A percentile compares a stretch with the other conserved stretches of the same genome.
These are phyloP conservation scores for Acrossocheilus wenchowensis DNA, from an alignment of 2,797 vertebrate genomes.

Conservation along the genomic window DNA sequence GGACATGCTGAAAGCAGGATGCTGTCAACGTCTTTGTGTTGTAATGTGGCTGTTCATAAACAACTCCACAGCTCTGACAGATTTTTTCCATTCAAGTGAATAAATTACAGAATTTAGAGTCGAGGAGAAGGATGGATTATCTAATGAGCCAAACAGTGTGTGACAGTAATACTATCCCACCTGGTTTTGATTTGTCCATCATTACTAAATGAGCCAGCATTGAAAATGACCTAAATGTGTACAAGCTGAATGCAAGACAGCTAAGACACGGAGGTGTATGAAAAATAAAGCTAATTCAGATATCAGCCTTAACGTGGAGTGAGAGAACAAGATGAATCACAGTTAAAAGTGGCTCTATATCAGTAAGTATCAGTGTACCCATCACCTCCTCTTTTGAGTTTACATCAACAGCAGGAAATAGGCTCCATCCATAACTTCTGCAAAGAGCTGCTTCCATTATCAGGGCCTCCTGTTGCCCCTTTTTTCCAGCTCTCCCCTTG, in stretches of 20 bases:
- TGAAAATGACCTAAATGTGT: neutral
- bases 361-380: slow-evolving; percentile 50
- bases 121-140: slow-evolving; percentile 6
- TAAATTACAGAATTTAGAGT: slow-evolving; percentile 21
- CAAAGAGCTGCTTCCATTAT: slow-evolving; percentile 63
- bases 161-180: slow-evolving; percentile 1
- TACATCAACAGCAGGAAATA: slow-evolving; percentile 62
- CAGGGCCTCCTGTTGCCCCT: slow-evolving; percentile 54
- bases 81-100: slow-evolving; percentile 36
- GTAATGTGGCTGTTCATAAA: slow-evolving; percentile 27
- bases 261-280: neutral
- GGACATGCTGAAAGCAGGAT: slow-evolving; percentile 1
- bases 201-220: neutral
- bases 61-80: slow-evolving; percentile 13
- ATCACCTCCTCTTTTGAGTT: slow-evolving; percentile 49
- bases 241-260: neutral
- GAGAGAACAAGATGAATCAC: slow-evolving; percentile 69
- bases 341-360: slow-evolving; percentile 33
- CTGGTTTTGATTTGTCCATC: slow-evolving; percentile 21
- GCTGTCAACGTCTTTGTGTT: slow-evolving; percentile 28
- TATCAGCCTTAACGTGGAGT: slow-evolving; percentile 62
- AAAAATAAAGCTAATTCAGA: slow-evolving; percentile 32
- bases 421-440: slow-evolving; percentile 63
- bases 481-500: slow-evolving; percentile 38
- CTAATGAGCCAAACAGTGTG: slow-evolving; percentile 22